Evolutionary conservation across 2,797 vertebrate species (phyloP), one percentile per base, ranked within the genome.

Genomic region (Malacoctenus gilli): DNA sequence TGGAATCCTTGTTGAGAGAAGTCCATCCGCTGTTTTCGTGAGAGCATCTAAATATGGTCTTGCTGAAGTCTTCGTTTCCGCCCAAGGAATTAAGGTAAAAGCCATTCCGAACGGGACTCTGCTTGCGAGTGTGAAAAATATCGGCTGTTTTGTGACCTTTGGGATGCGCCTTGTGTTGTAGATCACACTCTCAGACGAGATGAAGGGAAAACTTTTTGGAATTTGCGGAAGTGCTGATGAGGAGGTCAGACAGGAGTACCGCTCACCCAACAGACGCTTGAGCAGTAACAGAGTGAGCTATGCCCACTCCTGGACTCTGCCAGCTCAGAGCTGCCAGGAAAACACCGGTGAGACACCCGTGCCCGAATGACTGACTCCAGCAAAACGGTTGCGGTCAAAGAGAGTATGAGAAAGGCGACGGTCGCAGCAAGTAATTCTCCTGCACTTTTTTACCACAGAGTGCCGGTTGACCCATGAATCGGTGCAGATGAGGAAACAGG

Each of bases 151-250:
- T 48, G 1, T 39, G 49, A 37, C 50, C 6, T 5, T 1, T 36
- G 2, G 1, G 46, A 6, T 38, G 10, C 11, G 51, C 42, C 13
- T 44, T 44, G 13, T 4, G 11, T 20, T 2, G 11, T 36, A 90
- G 93, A 68, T 93, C 69, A 70, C 86, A 74, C 70, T 93, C 80
- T 73, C 80, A 19, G 86, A 94, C 77, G 92, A 90, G 91, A 94
- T 94, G 93, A 85, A 68, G 75, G 93, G 91, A 47, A 84, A 93
- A 85, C 93, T 89, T 3, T 92, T 88, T 69, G 93, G 92, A 48
- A 69, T 94, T 21, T 94, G 93, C 72, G 93, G 92, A 80, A 93
- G 80, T 62, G 91, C 89, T 4, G 89, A 95, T 49, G 93, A 90
- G 47, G 91, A 94, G 70, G 62, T 77, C 22, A 83, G 71, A 75